Base-by-base conservation (phyloP, 1,140 invertebrate species). In the Philopotamus ludificatus region DNA sequence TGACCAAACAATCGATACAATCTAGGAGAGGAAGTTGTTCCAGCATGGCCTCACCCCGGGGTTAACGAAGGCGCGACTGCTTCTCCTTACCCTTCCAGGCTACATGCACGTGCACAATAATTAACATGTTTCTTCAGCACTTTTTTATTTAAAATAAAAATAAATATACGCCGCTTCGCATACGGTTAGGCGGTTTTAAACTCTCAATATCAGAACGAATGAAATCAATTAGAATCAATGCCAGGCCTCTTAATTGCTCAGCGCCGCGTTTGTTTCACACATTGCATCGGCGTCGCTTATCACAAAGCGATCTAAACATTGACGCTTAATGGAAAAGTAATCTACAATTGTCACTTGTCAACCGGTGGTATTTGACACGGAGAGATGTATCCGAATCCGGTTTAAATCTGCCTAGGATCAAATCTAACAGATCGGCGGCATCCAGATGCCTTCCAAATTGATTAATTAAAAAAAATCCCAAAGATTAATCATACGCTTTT, bases 31-130 rank as follows among this genome's bases (percentile, higher is more conserved):
- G 16, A 21, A 60, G 57, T 60, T 22, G 57, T 47, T 47, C 7
- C 28, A 9, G 54, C 26, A 26, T 26, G 59, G 51, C 21, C 45
- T 65, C 55, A 65, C 55, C 63, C 63, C 47, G 63, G 41, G 63
- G 63, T 65, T 65, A 65, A 65, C 63, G 63, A 65, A 65, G 63
- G 44, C 63, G 54, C 45, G 45, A 51, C 60, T 51, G 44, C 44
- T 20, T 21, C 49, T 15, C 23, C 50, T 39, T 34, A 49, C 42
- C 42, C 63, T 60, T 9, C 2, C 21, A 34, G 16, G 28, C 26
- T 15, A 59, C 55, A 50, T 53, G 63, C 54, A 22, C 63, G 25
- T 60, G 45, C 63, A 28, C 63, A 50, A 65, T 65, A 65, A 65
- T 65, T 65, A 65, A 65, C 63, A 65, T 50, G 55, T 65, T 41